A percentile compares a stretch with the other conserved stretches of the same genome.
phyloP scores from a whole-genome alignment of 2,888 invertebrate genomes.

The Drosophila austrosaltans region DNA sequence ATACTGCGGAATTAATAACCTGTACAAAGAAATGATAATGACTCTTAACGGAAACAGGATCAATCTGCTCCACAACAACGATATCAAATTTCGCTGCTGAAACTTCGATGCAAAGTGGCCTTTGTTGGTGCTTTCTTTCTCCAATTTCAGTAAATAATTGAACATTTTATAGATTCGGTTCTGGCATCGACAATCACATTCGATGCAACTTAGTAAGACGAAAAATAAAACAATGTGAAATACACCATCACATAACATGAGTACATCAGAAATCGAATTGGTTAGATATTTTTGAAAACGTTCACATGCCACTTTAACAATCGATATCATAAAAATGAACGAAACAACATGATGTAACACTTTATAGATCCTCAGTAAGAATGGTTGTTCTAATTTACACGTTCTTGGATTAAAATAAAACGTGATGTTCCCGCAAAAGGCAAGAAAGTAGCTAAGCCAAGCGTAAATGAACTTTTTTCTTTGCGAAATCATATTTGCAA shows the following conservation, averaged over 20 bases:
- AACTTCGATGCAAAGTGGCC: neutral
- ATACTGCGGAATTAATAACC: neutral
- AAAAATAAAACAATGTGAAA: neutral
- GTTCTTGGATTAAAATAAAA: constrained; percentile 7
- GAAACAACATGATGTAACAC: constrained; percentile 17
- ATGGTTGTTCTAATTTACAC: neutral
- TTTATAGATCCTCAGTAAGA: constrained; percentile 11
- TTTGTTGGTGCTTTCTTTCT: neutral
- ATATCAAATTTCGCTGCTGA: neutral
- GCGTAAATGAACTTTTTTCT: neutral
- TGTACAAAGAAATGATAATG: neutral
- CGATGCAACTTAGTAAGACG: neutral
- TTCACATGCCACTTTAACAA: neutral
- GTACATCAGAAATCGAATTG: neutral
- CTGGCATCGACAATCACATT: constrained; percentile 24
- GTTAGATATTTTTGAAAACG: neutral
- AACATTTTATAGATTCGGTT: constrained; percentile 21
- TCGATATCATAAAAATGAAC: constrained; percentile 1
- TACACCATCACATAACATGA: fast-evolving
- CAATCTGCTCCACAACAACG: neutral
- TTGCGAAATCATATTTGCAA: neutral
- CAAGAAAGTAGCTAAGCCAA: constrained; percentile 17
- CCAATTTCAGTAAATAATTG: constrained; percentile 12
- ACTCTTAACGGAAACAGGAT: neutral
- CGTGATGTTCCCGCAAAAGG: constrained; percentile 12